These are phyloP conservation scores for Erinaceus europaeus DNA, from an alignment of 2,113 vertebrate genomes.

Conservation along the genomic window DNA sequence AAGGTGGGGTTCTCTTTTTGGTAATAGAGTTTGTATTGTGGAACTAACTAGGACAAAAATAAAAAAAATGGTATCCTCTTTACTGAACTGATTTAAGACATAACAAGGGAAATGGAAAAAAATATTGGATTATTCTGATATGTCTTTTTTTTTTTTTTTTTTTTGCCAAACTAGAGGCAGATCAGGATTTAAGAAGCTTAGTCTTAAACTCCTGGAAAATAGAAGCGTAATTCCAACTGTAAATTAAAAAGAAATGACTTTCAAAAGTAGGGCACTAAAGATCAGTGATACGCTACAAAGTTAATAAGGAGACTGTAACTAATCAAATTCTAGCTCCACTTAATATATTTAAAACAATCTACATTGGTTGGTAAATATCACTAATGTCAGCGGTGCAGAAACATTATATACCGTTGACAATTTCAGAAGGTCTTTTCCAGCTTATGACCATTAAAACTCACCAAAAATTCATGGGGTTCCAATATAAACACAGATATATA, in stretches of 20 bases:
- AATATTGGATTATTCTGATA: constrained; percentile 61
- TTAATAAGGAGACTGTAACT: not conserved
- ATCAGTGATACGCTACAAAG: not conserved
- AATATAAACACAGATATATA: constrained; percentile 79
- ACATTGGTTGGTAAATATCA: not conserved
- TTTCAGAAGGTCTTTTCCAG: constrained; percentile 34
- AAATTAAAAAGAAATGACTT: constrained; percentile 61
- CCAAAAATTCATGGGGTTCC: constrained; percentile 33
- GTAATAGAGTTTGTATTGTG: constrained; percentile 44
- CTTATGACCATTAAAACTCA: constrained; percentile 37
- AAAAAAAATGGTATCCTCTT: constrained; percentile 45
- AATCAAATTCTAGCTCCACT: not conserved
- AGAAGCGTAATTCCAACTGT: constrained; percentile 65
- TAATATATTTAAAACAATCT: not conserved
- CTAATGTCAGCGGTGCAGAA: not conserved
- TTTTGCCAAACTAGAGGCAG: constrained; percentile 71
- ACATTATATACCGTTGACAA: not conserved
- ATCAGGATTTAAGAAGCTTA: constrained; percentile 75
- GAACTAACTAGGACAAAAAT: constrained; percentile 2
- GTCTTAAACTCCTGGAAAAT: constrained; percentile 72
- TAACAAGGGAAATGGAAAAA: constrained; percentile 77
- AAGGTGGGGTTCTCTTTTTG: not conserved
- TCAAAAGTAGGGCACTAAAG: constrained; percentile 57
- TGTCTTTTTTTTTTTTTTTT: constrained; percentile 56
- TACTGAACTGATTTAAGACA: constrained; percentile 67